Base-by-base conservation (phyloP, 2,888 invertebrate species). In the Stenodema calcarata region DNA sequence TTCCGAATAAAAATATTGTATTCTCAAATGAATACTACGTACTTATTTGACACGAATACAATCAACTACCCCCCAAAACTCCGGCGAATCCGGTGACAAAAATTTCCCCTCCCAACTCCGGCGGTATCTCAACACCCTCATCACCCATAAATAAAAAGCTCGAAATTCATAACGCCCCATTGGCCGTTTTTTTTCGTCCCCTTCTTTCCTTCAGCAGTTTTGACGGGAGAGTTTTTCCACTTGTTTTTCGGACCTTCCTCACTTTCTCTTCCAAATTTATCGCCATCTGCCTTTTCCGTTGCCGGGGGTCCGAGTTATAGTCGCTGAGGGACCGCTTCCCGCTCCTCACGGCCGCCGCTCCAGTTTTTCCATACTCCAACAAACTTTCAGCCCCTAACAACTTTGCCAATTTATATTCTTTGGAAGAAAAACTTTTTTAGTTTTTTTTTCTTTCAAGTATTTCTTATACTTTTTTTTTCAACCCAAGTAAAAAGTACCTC, bases 161-260 rank as follows among this genome's bases (percentile, higher is more conserved):
- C 23, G 62, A 62, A 62, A 62, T 62, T 62, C 62, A 62, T 62
- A 62, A 62, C 62, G 62, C 62, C 41, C 73, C 73, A 75, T 75
- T 35, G 16, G 35, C 4, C 73, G 16, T 73, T 12, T 73, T n/a
- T n/a, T n/a, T n/a, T 35, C 35, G 7, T 35, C 35, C 35, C 35
- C 35, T 7, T 7, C 35, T 7, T 7, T 7, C 35, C 35, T 7
- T 7, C 35, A 35, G 7, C 35, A 35, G 35, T 35, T 35, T 7
- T 35, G 35, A 35, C 35, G 35, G n/a, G n/a, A n/a, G n/a, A n/a
- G n/a, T 35, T 35, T 35, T 35, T 35, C 35, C 35, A 35, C 35
- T 35, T 2, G n/a, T n/a, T 35, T 35, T 35, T 35, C 35, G 35
- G 35, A n/a, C n/a, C 35, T 35, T 35, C 35, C 35, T 35, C 35